phyloP scores from a whole-genome alignment of 2,888 invertebrate genomes.

The Pammene aurita region DNA sequence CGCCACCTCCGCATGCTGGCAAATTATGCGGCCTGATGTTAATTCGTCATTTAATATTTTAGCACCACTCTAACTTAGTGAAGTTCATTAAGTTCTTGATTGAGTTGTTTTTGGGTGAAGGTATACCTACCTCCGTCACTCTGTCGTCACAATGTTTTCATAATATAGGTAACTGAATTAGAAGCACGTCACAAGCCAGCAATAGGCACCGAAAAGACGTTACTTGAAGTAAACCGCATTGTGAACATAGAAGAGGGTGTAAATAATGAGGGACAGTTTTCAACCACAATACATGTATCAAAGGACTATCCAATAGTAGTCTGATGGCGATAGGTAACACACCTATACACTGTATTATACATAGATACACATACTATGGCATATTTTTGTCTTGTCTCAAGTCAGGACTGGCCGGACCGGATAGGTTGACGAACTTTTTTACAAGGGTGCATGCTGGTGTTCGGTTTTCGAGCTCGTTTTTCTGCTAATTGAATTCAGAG shows the following conservation, averaged over 20 bases:
- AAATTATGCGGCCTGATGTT: slow-evolving; percentile 60
- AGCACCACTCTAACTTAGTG: slow-evolving; percentile 77
- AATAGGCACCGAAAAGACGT: background rate
- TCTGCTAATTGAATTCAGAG: background rate
- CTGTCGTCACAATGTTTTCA: slow-evolving; percentile 5
- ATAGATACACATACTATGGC: background rate
- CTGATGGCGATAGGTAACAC: background rate
- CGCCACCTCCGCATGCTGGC: slow-evolving; percentile 36
- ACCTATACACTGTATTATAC: background rate
- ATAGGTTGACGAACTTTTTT: slow-evolving; percentile 8
- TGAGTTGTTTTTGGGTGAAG: slow-evolving; percentile 55
- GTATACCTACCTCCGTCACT: slow-evolving; percentile 23
- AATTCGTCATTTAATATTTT: slow-evolving; percentile 77
- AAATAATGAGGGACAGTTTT: background rate
- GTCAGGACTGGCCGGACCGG: slow-evolving; percentile 5
- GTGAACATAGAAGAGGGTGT: background rate
- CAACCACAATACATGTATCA: background rate
- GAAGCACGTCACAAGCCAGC: slow-evolving; percentile 1
- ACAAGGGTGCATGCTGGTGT: background rate
- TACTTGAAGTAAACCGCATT: background rate
- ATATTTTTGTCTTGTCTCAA: background rate
- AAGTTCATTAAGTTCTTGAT: slow-evolving; percentile 78
- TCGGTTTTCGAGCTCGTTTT: background rate
- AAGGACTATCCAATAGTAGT: background rate
- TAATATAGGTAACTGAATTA: slow-evolving; percentile 16